These are phyloP conservation scores for Montipora foliosa DNA, from an alignment of 64 coral and sea anemone species.

Conservation along the genomic window DNA sequence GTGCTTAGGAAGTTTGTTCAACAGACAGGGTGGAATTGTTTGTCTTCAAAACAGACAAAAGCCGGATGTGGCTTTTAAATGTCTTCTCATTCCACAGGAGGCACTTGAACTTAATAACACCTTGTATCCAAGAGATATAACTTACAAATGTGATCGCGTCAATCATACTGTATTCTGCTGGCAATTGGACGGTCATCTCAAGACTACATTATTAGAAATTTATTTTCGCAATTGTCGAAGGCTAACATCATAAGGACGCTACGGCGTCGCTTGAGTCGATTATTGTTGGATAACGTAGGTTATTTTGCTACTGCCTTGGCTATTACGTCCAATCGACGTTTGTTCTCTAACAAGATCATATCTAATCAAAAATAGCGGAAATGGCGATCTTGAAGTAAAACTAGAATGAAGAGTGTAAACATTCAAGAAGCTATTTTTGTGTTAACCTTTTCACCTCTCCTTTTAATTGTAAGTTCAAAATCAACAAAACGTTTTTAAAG, in stretches of 20 bases:
- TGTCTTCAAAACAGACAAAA: conserved; percentile 14
- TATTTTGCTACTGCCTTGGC: background rate
- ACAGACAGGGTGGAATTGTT: conserved; percentile 26
- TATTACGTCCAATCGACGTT: background rate
- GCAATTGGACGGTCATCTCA: background rate
- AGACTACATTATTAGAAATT: background rate
- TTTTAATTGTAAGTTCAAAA: background rate
- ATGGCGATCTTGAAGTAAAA: conserved; percentile 30
- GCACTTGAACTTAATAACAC: conserved; percentile 18
- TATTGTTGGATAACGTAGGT: background rate
- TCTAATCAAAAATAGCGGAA: conserved; percentile 26
- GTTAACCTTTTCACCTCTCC: background rate
- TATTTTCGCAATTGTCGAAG: background rate
- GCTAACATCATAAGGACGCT: background rate
- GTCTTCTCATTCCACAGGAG: conserved; percentile 24
- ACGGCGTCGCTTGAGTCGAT: background rate
- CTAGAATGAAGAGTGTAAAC: conserved; percentile 23
- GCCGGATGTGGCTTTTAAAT: conserved; percentile 56
- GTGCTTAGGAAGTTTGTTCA: conserved; percentile 43
- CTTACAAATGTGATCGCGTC: conserved; percentile 22
- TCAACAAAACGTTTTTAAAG: conserved; percentile 10
- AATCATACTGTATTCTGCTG: background rate
- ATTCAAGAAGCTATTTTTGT: conserved; percentile 7
- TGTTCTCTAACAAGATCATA: conserved; percentile 14
- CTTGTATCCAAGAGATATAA: conserved; percentile 41